Conservation (phyloP, 2,797 vertebrate species). For the Myotis myotis region DNA sequence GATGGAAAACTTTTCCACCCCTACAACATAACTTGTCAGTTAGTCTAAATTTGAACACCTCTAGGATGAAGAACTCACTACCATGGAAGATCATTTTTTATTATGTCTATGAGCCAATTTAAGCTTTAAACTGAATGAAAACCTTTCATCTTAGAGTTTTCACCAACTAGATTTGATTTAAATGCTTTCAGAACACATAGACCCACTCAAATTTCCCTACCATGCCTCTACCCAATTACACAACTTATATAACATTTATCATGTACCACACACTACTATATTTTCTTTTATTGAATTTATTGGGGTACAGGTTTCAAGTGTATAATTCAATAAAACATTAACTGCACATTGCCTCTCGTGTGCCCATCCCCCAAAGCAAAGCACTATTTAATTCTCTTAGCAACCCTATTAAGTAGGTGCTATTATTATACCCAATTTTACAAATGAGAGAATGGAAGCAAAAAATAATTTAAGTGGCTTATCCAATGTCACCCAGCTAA, state of each 20-base stretch:
- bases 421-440: slow-evolving; percentile 7
- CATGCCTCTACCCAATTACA: neutral
- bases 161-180: neutral
- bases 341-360: too few relatives aligned
- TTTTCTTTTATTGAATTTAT: too few relatives aligned
- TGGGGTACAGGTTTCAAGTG: too few relatives aligned
- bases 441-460: slow-evolving; percentile 8
- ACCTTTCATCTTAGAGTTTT: neutral
- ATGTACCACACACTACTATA: neutral
- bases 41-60: slow-evolving; percentile 34
- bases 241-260: slow-evolving; percentile 7
- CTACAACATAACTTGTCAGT: neutral
- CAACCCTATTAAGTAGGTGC: neutral
- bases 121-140: neutral
- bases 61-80: neutral
- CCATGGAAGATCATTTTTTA: neutral
- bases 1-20: neutral
- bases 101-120: neutral
- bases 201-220: neutral
- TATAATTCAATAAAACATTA: too few relatives aligned
- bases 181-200: neutral
- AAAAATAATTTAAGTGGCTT: neutral
- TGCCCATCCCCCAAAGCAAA: too few relatives aligned
- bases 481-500: neutral
- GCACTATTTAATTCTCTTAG: neutral